Base-by-base conservation (phyloP, 2,888 invertebrate species). In the Cephus runcator region DNA sequence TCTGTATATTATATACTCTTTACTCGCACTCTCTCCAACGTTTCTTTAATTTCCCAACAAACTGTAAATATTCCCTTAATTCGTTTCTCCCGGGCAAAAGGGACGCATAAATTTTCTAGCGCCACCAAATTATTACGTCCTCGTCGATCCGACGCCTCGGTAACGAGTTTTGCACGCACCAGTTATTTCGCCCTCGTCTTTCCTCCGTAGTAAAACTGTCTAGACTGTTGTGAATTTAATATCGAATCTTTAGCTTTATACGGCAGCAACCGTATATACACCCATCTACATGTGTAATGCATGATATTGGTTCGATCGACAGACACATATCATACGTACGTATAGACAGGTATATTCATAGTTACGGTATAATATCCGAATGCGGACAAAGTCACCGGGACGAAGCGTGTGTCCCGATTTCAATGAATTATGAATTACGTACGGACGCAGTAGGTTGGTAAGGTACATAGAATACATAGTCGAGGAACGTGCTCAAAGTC, bases 401-500 rank as follows among this genome's bases (percentile, higher is more conserved):
- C 35, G 12, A 34, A 34, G 34, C 12, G 71, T 33, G 4, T 31
- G 12, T 31, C 71, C 31, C 71, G 71, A 33, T 71, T 71, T 71
- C 71, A 33, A 31, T 71, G 71, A 71, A 71, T 71, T 71, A 71
- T 34, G 71, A 71, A 33, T 71, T 31, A 34, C 71, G 9, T 71
- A 71, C 71, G 71, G 31, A 71, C 33, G 71, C 31, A 23, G 71
- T 31, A 56, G 56, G 56, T 23, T 56, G 56, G 34, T 11, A 34
- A 34, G 33, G 71, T 34, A 34, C 71, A 71, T 31, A 34, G 71
- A 34, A 71, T 33, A 71, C 71, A 34, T 33, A 15, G 31, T 15
- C 71, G 71, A 71, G 81, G 80, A 80, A 83, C 83, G 76, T 79
- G 83, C 81, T 82, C 81, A 81, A 82, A 84, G 85, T 12, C 31